These are phyloP conservation scores for Microchirus variegatus DNA, from an alignment of 2,797 vertebrate genomes.

Conservation along the genomic window DNA sequence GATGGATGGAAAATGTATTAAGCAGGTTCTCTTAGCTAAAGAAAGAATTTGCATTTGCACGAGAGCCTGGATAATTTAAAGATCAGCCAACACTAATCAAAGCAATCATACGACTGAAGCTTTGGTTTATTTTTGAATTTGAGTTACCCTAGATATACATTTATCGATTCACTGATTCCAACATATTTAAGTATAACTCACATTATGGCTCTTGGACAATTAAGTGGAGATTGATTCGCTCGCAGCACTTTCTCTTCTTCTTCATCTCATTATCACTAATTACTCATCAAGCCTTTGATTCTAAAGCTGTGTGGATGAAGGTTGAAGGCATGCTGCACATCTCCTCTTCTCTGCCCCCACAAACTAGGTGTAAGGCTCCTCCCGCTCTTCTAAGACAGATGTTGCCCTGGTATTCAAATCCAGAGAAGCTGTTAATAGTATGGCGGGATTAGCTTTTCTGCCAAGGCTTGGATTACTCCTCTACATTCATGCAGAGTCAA, in stretches of 20 bases:
- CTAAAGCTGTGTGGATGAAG: constrained; percentile 46
- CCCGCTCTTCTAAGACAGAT: constrained; percentile 62
- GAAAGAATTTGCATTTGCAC: not conserved
- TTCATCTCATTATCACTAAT: constrained; percentile 73
- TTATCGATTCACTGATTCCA: constrained; percentile 36
- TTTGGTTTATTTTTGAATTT: constrained; percentile 29
- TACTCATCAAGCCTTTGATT: constrained; percentile 73
- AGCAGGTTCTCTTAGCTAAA: too few relatives aligned
- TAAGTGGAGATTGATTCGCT: constrained; percentile 43
- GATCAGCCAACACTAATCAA: not conserved
- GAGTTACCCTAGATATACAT: constrained; percentile 10
- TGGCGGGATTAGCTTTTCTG: constrained; percentile 44
- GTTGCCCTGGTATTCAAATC: constrained; percentile 53
- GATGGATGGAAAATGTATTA: too few relatives aligned
- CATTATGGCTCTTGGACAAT: constrained; percentile 38
- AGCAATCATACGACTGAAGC: not conserved
- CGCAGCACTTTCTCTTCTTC: constrained; percentile 55
- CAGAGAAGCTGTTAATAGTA: constrained; percentile 35
- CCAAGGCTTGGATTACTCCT: not conserved
- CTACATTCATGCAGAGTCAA: constrained; percentile 22
- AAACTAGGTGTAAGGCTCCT: constrained; percentile 44
- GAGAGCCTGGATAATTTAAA: not conserved
- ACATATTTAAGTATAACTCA: constrained; percentile 13
- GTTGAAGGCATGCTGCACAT: constrained; percentile 29
- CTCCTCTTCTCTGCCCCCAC: constrained; percentile 7